Evolutionary conservation across 2,797 vertebrate genomes (phyloP).

Genomic region (Mus minutoides): DNA sequence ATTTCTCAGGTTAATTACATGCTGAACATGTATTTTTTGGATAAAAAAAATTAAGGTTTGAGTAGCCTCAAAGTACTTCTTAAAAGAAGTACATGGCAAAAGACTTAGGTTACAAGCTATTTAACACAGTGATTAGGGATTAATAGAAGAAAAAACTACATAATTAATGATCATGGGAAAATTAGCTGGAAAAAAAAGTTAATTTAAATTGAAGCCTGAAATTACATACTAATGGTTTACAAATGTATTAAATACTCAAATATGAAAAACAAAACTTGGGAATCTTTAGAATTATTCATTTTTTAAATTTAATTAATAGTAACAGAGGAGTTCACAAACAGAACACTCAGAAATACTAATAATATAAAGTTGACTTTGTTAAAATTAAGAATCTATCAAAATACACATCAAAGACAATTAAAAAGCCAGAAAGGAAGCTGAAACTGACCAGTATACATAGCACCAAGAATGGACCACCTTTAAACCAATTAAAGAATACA

Average conservation of each 20-base stretch:
- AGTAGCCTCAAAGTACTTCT: background rate
- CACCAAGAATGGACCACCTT: background rate
- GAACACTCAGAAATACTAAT: background rate
- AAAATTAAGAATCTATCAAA: slow-evolving; percentile 40
- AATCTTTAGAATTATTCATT: background rate
- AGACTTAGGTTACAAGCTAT: background rate
- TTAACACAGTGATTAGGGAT: background rate
- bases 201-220: background rate
- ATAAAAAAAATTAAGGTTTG: background rate
- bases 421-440: background rate
- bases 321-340: background rate
- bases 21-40: background rate
- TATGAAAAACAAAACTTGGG: background rate
- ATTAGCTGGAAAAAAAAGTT: background rate
- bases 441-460: background rate
- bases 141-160: background rate
- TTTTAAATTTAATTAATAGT: background rate
- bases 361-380: background rate
- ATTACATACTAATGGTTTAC: background rate
- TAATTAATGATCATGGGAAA: background rate
- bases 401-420: background rate
- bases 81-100: background rate
- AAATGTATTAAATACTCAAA: background rate
- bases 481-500: background rate
- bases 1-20: background rate